Conservation (phyloP, 1,140 invertebrate species). For the Pseudomyrmex flavicornis region DNA sequence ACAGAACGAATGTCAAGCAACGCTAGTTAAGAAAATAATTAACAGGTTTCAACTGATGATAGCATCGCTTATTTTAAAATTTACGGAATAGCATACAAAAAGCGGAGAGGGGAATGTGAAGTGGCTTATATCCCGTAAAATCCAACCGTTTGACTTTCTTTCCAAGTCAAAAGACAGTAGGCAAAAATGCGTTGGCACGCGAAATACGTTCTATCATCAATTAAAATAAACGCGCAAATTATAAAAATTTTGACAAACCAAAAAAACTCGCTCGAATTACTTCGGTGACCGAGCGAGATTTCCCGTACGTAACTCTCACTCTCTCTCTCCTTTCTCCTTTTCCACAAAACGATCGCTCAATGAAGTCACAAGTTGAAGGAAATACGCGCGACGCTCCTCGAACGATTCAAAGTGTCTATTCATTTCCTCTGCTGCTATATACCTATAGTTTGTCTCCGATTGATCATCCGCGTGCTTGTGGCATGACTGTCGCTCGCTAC, state of each 20-base stretch:
- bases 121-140: not conserved
- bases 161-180: too few relatives aligned
- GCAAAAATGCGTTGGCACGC: too few relatives aligned
- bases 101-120: not conserved
- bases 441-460: not conserved
- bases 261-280: too few relatives aligned
- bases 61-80: not conserved
- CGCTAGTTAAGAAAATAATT: not conserved
- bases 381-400: not conserved
- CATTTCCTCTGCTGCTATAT: not conserved
- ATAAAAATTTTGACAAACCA: too few relatives aligned
- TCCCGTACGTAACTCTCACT: not conserved
- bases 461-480: constrained; percentile 11
- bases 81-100: not conserved
- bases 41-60: not conserved
- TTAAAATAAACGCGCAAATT: too few relatives aligned
- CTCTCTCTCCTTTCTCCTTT: not conserved
- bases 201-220: too few relatives aligned
- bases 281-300: too few relatives aligned
- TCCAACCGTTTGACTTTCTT: not conserved
- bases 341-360: not conserved
- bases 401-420: not conserved
- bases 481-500: constrained; percentile 20
- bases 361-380: not conserved
- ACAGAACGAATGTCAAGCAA: not conserved